A percentile compares a stretch with the other conserved stretches of the same genome.
Conservation (phyloP, 2,888 invertebrate species). For the Acrobasis consociella region DNA sequence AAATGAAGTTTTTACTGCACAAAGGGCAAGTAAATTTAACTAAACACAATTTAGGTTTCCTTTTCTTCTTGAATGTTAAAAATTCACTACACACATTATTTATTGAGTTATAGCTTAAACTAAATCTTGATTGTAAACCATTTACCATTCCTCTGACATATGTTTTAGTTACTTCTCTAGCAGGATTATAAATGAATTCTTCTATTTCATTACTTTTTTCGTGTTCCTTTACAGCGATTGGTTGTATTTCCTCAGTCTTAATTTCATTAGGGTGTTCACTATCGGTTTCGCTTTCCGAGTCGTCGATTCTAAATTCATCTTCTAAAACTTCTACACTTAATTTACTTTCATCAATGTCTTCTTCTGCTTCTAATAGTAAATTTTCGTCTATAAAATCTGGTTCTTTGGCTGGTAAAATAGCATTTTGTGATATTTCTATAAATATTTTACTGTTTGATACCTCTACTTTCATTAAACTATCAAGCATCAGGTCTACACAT, state of each 20-base stretch:
- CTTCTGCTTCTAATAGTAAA: conserved; percentile 38
- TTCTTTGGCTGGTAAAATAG: conserved; percentile 53
- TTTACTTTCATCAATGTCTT: conserved; percentile 49
- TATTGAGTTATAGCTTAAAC: conserved; percentile 30
- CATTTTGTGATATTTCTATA: conserved; percentile 58
- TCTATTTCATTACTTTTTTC: neutral
- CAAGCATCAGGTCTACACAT: conserved; percentile 59
- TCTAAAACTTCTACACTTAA: conserved; percentile 64
- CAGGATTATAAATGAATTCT: conserved; percentile 37
- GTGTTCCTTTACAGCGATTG: neutral
- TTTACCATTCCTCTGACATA: conserved; percentile 55
- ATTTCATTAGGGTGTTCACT: conserved; percentile 30
- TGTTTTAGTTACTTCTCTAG: conserved; percentile 43
- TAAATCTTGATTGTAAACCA: conserved; percentile 44
- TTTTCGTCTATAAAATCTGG: conserved; percentile 42
- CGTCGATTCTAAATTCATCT: conserved; percentile 64
- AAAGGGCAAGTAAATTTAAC: conserved; percentile 58
- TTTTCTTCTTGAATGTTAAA: conserved; percentile 61
- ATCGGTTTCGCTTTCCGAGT: conserved; percentile 52
- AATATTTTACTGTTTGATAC: conserved; percentile 52
- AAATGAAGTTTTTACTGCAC: conserved; percentile 67
- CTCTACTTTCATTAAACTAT: conserved; percentile 45
- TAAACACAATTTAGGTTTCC: conserved; percentile 36
- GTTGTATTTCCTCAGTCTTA: conserved; percentile 17
- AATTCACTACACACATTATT: conserved; percentile 62